Conservation (phyloP, 2,113 vertebrate genomes). For the Petaurus breviceps region DNA sequence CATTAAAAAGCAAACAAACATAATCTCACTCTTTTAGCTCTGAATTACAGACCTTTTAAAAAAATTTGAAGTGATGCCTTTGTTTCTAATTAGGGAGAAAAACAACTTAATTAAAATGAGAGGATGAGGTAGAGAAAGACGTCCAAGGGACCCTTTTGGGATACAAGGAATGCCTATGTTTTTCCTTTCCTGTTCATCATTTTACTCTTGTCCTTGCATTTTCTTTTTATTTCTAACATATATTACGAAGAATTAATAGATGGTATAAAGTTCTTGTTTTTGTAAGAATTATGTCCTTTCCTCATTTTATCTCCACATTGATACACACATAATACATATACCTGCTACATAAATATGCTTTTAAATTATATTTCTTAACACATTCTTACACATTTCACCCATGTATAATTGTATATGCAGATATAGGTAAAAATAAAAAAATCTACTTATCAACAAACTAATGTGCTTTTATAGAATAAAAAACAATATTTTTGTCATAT, state of each 20-base stretch:
- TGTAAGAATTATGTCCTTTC: background rate
- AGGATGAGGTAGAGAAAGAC: slow-evolving; percentile 18
- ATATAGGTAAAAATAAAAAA: background rate
- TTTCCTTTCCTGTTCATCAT: slow-evolving; percentile 25
- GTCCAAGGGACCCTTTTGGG: background rate
- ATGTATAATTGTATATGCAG: fast-evolving
- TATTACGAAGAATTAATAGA: background rate
- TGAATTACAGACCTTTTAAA: slow-evolving; percentile 55
- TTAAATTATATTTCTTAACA: slow-evolving; percentile 35
- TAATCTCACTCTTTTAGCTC: slow-evolving; percentile 56
- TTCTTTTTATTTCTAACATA: background rate
- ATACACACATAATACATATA: slow-evolving; percentile 6
- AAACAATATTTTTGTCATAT: background rate
- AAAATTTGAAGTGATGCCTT: slow-evolving; percentile 11
- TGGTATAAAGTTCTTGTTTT: slow-evolving; percentile 9
- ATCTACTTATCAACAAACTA: background rate
- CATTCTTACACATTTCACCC: background rate
- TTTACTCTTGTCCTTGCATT: background rate
- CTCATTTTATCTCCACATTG: background rate
- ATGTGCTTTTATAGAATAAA: slow-evolving; percentile 22
- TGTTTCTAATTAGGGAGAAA: slow-evolving; percentile 62
- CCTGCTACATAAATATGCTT: slow-evolving; percentile 13
- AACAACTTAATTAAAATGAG: slow-evolving; percentile 14
- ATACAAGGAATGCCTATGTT: background rate
- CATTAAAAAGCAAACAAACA: slow-evolving; percentile 61